Evolutionary conservation across 2,797 vertebrate species (phyloP).

Genomic region (Macropodus opercularis): DNA sequence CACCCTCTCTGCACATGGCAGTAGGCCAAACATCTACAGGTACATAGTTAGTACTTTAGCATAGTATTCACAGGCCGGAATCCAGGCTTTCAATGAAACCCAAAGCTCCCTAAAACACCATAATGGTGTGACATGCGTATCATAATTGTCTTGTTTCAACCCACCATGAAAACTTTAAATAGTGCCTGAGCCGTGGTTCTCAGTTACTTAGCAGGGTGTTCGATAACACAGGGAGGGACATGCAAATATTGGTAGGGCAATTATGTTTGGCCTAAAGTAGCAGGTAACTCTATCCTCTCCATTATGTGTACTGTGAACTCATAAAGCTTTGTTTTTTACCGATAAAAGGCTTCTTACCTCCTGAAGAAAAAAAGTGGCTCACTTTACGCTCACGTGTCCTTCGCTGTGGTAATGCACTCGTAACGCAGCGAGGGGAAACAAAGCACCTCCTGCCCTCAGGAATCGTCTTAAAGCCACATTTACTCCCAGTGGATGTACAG

Average conservation of each 20-base stretch:
- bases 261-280: slow-evolving; percentile 82
- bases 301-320: slow-evolving; percentile 79
- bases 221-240: slow-evolving; percentile 80
- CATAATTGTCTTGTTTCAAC: slow-evolving; percentile 75
- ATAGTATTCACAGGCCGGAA: slow-evolving; percentile 21
- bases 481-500: slow-evolving; percentile 52
- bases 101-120: slow-evolving; percentile 59
- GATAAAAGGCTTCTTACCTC: slow-evolving; percentile 75
- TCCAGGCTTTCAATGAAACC: slow-evolving; percentile 56
- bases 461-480: slow-evolving; percentile 65
- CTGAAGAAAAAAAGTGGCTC: slow-evolving; percentile 73
- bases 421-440: slow-evolving; percentile 71
- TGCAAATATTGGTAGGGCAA: slow-evolving; percentile 85
- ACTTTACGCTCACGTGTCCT: slow-evolving; percentile 75
- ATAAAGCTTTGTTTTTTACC: slow-evolving; percentile 72
- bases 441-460: slow-evolving; percentile 57
- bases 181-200: slow-evolving; percentile 58
- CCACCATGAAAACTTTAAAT: slow-evolving; percentile 77
- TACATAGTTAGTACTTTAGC: background rate
- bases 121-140: slow-evolving; percentile 78
- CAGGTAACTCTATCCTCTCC: slow-evolving; percentile 82
- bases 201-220: slow-evolving; percentile 81
- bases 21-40: background rate
- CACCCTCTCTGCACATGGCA: background rate
- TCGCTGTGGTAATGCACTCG: slow-evolving; percentile 70